Evolutionary conservation across 2,113 vertebrate species (phyloP).

Genomic region (Desmodus rotundus): DNA sequence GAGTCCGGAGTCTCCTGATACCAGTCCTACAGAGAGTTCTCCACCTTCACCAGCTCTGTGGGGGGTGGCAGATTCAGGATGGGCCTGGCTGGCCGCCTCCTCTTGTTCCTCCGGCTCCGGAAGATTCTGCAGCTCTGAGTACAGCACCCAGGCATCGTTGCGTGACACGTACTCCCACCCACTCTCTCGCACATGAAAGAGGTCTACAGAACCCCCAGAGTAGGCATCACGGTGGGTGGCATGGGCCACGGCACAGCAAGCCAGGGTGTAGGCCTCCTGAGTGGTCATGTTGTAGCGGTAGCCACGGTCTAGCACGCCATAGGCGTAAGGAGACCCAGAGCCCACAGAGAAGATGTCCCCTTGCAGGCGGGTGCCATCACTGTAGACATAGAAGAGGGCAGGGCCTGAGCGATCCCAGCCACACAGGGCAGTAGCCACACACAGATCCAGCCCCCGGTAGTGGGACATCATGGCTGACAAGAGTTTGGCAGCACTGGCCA

Average conservation of each 20-base stretch:
- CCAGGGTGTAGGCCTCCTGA: constrained; percentile 82
- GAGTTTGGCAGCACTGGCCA: constrained; percentile 84
- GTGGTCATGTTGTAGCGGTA: constrained; percentile 80
- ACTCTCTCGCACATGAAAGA: constrained; percentile 83
- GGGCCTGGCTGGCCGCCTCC: background rate
- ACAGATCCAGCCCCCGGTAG: constrained; percentile 85
- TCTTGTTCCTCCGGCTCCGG: background rate
- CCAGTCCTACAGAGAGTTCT: background rate
- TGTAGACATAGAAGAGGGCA: constrained; percentile 87
- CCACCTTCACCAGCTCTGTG: background rate
- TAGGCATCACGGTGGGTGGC: constrained; percentile 89
- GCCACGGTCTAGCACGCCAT: constrained; percentile 81
- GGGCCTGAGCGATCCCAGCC: constrained; percentile 88
- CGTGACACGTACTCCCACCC: constrained; percentile 85
- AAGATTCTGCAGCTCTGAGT: constrained; percentile 18
- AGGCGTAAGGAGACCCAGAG: constrained; percentile 90
- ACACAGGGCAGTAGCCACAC: constrained; percentile 87
- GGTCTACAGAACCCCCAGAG: constrained; percentile 89
- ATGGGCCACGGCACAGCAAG: constrained; percentile 86
- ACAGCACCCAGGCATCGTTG: constrained; percentile 62
- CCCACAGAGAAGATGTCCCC: constrained; percentile 87
- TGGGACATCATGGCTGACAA: constrained; percentile 83
- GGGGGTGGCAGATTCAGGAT: background rate
- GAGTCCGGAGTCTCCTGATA: background rate
- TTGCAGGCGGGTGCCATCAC: constrained; percentile 83